phyloP scores from a whole-genome alignment of 2,797 vertebrate genomes.

The Sebastes elongatus region DNA sequence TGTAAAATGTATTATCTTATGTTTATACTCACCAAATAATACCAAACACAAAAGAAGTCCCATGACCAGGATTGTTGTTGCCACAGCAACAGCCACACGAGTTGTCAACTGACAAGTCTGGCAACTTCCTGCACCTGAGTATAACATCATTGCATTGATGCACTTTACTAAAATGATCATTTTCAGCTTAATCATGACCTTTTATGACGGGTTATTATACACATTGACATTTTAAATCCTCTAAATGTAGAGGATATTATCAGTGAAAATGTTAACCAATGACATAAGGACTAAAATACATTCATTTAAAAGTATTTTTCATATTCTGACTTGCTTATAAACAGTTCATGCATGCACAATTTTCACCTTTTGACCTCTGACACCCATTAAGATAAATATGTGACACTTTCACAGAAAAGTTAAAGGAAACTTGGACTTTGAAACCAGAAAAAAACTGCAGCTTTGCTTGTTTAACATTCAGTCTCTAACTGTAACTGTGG shows the following conservation, averaged over 20 bases:
- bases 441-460: not conserved
- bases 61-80: not conserved
- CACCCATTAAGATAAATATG: not conserved
- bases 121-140: not conserved
- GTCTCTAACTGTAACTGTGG: not conserved
- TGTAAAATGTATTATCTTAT: not conserved
- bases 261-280: not conserved
- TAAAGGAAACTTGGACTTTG: not conserved
- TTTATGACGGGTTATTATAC: not conserved
- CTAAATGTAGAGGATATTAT: not conserved
- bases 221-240: not conserved
- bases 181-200: not conserved
- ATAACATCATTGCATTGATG: not conserved
- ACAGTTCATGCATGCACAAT: not conserved
- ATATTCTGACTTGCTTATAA: not conserved
- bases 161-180: fast-evolving
- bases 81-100: not conserved
- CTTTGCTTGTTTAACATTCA: not conserved
- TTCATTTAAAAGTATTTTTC: fast-evolving
- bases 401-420: not conserved
- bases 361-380: not conserved
- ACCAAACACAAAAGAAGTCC: not conserved
- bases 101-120: not conserved
- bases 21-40: constrained; percentile 25
- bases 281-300: not conserved